Evolutionary conservation across 2,113 vertebrate genomes (phyloP).

Genomic region (Morone chrysops): DNA sequence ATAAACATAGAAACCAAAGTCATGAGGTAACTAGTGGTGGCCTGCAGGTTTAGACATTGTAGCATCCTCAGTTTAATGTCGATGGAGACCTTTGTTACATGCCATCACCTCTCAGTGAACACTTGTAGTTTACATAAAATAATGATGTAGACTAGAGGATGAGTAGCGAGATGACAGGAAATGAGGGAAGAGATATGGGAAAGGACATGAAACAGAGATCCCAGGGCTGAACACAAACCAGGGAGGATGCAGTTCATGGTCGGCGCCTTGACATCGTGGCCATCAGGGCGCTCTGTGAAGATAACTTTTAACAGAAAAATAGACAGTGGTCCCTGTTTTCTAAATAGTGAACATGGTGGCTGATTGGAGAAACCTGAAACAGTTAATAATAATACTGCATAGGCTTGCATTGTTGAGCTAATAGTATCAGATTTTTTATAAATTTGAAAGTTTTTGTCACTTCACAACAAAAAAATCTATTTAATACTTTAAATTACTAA

Average conservation of each 20-base stretch:
- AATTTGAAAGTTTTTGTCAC: not conserved
- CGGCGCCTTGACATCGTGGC: not conserved
- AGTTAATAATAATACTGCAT: no score
- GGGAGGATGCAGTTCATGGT: not conserved
- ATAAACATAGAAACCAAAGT: not conserved
- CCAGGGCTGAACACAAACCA: not conserved
- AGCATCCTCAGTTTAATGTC: slow-evolving; percentile 6
- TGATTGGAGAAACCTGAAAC: no score
- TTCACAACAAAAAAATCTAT: no score
- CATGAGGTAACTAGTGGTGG: not conserved
- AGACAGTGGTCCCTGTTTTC: no score
- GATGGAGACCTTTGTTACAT: not conserved
- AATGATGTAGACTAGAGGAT: not conserved
- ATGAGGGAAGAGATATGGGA: not conserved
- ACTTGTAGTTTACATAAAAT: not conserved
- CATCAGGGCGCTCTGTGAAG: no score
- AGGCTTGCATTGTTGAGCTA: not conserved
- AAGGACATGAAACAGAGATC: not conserved
- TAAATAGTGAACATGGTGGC: no score
- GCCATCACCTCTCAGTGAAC: not conserved
- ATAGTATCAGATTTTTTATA: not conserved
- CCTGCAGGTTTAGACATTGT: not conserved
- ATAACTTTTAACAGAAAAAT: no score
- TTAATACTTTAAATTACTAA: no score
- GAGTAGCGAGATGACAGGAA: not conserved